Base-by-base conservation (phyloP, 2,888 invertebrate species). In the Tinea semifulvella region DNA sequence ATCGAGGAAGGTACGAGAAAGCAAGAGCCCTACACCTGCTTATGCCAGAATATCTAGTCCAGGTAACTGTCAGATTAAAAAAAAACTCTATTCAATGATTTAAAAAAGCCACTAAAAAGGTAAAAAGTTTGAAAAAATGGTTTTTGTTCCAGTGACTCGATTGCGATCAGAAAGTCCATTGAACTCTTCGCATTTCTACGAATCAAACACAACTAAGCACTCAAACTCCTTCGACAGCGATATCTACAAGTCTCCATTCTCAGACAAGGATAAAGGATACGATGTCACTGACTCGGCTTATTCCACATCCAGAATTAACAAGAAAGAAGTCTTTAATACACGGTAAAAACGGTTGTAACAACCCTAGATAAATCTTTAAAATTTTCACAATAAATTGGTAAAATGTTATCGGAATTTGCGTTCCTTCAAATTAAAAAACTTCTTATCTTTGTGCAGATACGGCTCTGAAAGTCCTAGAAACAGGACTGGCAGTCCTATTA, bases 31-130 rank as follows among this genome's bases (percentile, higher is more conserved):
- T 1, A 63, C 84, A 7, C 69, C 84, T 6, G 68, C 79, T 39
- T 84, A 85, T 46, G 84, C 83, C 36, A 83, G 75, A 53, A 73
- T 79, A 55, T 74, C 82, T 51, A 81, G 82, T 56, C 82, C 82
- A 65, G 79, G 82, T 81, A 66, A 39, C 18, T 13, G 25, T 22
- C 8, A 22, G 8, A 22, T 22, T 22, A 7, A 22, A 7, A 7
- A 22, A 8, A 22, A 7, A 7, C 22, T 22, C 5, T 22, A 8
- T 22, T 22, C 22, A 5, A 22, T 22, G 22, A 22, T 7, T 22
- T 22, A 5, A 5, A 22, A 22, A 7, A 22, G 6, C 5, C 22
- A 22, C 5, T 22, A 7, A 22, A 22, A 22, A 22, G 22, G 5
- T 22, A 22, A 22, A 22, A 7, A 22, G 8, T 22, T 7, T 7